Evolutionary conservation across 2,113 vertebrate genomes (phyloP).

Genomic region (Ceyx melanurus): DNA sequence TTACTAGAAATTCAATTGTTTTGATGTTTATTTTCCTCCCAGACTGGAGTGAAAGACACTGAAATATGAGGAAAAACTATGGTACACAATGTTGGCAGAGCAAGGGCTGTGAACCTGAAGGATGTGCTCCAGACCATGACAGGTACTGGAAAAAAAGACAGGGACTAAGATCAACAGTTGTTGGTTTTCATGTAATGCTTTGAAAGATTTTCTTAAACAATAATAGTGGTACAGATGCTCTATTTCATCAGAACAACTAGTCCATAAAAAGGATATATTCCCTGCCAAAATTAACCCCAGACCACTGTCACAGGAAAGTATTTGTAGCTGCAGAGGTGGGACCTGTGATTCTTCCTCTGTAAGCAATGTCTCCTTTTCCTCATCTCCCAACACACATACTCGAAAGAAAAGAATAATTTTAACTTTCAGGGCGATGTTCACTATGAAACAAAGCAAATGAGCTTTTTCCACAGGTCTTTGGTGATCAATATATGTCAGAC

Average conservation of each 20-base stretch:
- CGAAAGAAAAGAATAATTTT: neutral
- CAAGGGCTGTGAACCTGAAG: neutral
- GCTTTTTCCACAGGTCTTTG: neutral
- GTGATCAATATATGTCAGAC: neutral
- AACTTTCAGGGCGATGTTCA: neutral
- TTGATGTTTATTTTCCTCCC: neutral
- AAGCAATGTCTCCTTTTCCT: neutral
- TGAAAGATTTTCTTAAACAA: neutral
- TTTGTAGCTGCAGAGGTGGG: neutral
- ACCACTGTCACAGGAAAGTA: neutral
- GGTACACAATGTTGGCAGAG: neutral
- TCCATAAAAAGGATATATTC: neutral
- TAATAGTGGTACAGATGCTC: neutral
- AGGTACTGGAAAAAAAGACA: neutral
- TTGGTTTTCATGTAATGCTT: neutral
- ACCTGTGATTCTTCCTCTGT: neutral
- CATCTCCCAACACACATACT: neutral
- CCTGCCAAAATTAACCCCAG: neutral
- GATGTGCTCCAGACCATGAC: neutral
- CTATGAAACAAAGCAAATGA: neutral
- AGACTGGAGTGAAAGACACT: neutral
- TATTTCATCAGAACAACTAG: neutral
- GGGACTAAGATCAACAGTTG: neutral
- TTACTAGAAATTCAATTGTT: neutral
- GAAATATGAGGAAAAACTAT: neutral